Conservation (phyloP, 2,888 invertebrate genomes). For the Rhorus exstirpatorius region DNA sequence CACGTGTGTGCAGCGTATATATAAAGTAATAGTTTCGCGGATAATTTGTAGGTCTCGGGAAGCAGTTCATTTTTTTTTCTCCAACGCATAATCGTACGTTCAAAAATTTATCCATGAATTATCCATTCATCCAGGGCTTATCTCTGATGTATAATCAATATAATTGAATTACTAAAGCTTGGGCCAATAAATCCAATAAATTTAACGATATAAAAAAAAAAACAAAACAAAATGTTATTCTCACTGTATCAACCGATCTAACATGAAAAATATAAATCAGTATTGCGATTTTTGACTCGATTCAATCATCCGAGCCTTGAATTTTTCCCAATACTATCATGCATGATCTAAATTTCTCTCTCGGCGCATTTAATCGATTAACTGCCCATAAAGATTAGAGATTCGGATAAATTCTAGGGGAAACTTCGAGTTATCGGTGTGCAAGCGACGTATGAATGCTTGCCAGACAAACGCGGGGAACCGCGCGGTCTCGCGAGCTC, state of each 20-base stretch:
- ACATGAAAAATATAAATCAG: no score
- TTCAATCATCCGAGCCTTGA: background rate
- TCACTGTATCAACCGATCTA: no score
- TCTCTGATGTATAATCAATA: no score
- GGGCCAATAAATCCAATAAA: no score
- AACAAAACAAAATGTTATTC: no score
- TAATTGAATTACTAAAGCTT: no score
- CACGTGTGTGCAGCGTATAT: conserved; percentile 36
- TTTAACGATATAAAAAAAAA: no score
- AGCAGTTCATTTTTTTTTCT: conserved; percentile 14
- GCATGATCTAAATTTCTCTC: conserved; percentile 34
- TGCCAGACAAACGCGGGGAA: background rate
- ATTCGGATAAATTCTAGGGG: conserved; percentile 20
- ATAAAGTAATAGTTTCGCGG: conserved; percentile 35
- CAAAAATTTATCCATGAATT: background rate
- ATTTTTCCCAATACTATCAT: background rate
- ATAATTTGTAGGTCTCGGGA: conserved; percentile 66
- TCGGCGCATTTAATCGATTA: conserved; percentile 4
- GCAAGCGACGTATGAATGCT: conserved; percentile 7
- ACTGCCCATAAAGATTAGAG: conserved; percentile 2
- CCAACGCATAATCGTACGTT: background rate
- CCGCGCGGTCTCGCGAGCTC: conserved; percentile 38
- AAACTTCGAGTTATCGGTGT: background rate
- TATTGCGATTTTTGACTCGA: background rate
- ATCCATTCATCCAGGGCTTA: background rate